These are phyloP conservation scores for Drosophila burlai DNA, from an alignment of 1,140 invertebrate genomes.

Conservation along the genomic window DNA sequence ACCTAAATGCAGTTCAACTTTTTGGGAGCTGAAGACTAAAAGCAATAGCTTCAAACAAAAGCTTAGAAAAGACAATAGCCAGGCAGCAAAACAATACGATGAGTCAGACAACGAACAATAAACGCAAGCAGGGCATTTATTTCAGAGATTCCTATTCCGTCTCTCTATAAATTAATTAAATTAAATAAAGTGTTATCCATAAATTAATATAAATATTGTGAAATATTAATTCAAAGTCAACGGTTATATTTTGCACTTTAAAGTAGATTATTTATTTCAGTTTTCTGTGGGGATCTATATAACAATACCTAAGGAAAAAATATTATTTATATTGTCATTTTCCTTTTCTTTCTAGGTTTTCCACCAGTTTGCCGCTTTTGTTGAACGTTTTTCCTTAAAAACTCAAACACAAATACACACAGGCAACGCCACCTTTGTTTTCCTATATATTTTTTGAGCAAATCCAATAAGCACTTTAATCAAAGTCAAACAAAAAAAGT, in stretches of 20 bases:
- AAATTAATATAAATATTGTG: not conserved
- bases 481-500: constrained; percentile 49
- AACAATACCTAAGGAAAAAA: not conserved
- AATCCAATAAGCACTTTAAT: constrained; percentile 72
- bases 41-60: constrained; percentile 32
- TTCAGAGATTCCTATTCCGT: too few species aligned
- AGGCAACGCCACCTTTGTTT: constrained; percentile 14
- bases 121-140: not conserved
- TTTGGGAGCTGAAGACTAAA: constrained; percentile 12
- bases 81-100: constrained; percentile 7
- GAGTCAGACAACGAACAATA: constrained; percentile 7
- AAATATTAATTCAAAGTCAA: not conserved
- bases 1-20: constrained; percentile 9
- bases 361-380: not conserved
- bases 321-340: not conserved
- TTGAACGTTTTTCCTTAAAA: constrained; percentile 1
- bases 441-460: constrained; percentile 21
- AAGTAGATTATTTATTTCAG: not conserved
- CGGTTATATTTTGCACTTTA: too few species aligned
- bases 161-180: not conserved
- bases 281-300: not conserved
- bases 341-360: not conserved
- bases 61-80: constrained; percentile 17
- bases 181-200: not conserved
- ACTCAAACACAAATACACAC: constrained; percentile 5